These are phyloP conservation scores for Chaetogeoica ovagalla DNA, from an alignment of 2,888 invertebrate genomes.

Conservation along the genomic window DNA sequence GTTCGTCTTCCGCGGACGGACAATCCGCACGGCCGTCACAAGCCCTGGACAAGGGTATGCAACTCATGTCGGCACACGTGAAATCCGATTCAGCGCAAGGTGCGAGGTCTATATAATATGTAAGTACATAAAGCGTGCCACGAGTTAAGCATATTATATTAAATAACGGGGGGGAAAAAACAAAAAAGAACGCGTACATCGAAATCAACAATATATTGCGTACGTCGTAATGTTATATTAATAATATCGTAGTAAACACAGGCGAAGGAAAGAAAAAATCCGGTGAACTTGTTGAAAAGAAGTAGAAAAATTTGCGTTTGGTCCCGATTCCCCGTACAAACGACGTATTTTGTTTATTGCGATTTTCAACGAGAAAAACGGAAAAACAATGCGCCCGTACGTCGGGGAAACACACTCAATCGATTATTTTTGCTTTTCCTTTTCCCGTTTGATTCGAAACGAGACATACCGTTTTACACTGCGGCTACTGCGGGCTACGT, in stretches of 20 bases:
- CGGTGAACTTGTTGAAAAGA: neutral
- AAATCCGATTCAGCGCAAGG: constrained; percentile 64
- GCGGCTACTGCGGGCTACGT: too few relatives aligned
- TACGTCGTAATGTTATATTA: neutral
- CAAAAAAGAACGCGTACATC: constrained; percentile 23
- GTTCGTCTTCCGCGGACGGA: constrained; percentile 59
- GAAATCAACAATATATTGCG: neutral
- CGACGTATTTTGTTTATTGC: too few relatives aligned
- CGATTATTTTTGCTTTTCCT: too few relatives aligned
- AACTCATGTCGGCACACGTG: constrained; percentile 74
- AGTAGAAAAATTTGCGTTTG: too few relatives aligned
- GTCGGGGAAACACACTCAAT: too few relatives aligned
- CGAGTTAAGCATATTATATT: constrained; percentile 42
- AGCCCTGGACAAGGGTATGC: constrained; percentile 70
- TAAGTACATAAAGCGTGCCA: constrained; percentile 35
- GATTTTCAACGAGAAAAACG: too few relatives aligned
- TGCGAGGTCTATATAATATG: constrained; percentile 56
- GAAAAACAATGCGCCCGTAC: too few relatives aligned
- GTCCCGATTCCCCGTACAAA: too few relatives aligned
- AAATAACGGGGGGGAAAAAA: neutral
- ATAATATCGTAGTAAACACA: too few relatives aligned
- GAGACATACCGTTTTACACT: too few relatives aligned
- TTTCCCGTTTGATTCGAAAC: too few relatives aligned
- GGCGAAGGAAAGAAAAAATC: neutral
- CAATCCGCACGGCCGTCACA: constrained; percentile 79